A percentile compares a stretch with the other conserved stretches of the same genome.
Conservation (phyloP, 1,140 invertebrate genomes). For the Trichoplusia ni region DNA sequence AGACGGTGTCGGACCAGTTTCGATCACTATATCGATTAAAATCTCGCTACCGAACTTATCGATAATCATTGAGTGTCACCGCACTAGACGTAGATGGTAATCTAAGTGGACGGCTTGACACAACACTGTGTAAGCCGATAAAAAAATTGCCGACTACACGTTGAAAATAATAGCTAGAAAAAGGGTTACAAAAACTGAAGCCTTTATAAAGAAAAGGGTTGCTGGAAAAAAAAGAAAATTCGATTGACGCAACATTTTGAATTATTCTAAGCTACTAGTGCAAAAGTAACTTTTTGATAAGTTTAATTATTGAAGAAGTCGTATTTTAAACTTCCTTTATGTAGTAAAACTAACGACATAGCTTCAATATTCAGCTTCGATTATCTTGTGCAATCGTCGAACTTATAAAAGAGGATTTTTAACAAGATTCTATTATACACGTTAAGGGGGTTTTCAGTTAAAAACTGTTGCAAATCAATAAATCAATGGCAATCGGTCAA, state of each 20-base stretch:
- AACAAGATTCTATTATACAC: no score
- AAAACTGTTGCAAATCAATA: no score
- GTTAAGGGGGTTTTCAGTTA: no score
- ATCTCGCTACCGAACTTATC: conserved; percentile 33
- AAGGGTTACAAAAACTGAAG: conserved; percentile 17
- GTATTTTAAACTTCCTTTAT: no score
- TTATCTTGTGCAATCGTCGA: no score
- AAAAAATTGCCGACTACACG: conserved; percentile 25
- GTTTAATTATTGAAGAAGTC: no score
- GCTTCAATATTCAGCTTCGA: no score
- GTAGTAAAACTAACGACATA: no score
- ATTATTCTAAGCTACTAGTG: no score
- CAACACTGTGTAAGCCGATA: conserved; percentile 20
- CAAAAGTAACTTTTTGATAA: no score
- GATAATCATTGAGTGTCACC: conserved; percentile 30
- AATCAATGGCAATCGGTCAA: no score
- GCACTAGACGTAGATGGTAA: conserved; percentile 32
- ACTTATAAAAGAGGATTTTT: no score
- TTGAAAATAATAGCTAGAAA: conserved; percentile 29
- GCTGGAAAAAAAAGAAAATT: background rate
- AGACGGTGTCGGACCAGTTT: conserved; percentile 19
- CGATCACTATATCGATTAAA: conserved; percentile 29
- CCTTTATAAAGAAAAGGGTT: background rate
- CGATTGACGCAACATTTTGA: background rate
- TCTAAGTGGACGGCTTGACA: conserved; percentile 29